Base-by-base conservation (phyloP, 2,113 vertebrate species). In the Gallinago undulata region DNA sequence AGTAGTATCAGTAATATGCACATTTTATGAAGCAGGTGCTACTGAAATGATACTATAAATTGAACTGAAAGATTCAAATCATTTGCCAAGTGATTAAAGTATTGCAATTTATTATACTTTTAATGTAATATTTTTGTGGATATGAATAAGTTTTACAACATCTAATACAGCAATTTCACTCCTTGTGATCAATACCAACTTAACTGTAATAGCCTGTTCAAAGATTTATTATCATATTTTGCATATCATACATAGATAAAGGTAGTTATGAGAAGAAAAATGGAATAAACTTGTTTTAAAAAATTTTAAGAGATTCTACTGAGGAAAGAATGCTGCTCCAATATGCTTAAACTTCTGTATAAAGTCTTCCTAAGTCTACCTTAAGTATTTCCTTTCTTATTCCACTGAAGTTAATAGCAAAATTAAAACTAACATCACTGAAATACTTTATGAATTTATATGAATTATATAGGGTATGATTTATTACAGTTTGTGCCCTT, bases 1-100 rank as follows among this genome's bases (percentile, higher is more conserved):
- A 95, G 9, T 90, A 79, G 43, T 83, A 94, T 90, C 77, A 93
- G 85, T 90, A 96, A 93, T 92, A 90, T 62, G 41, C 51, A 76
- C 85, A 87, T 91, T 96, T 97, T 95, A 96, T 95, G 94, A 93
- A 96, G 83, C 78, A 94, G 92, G 94, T 94, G 68, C 89, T 96
- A 57, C 67, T 75, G 90, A 94, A 96, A 95, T 66, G 31, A 73
- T 82, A 73, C 45, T 86, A 96, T 89, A 96, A 97, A 96, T 97
- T 97, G 89, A 94, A 96, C 50, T 77, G 63, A 95, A 95, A 76
- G 84, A 95, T 25, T 97, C 84, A 96, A 97, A 96, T 96, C 43
- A 94, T 94, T 95, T 97, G 84, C 94, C 78, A 94, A 94, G 93
- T 96, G 96, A 97, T 97, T 97, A 96, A 97, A 96, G 60, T 73